These are phyloP conservation scores for Nebria ingens DNA, from an alignment of 1,140 invertebrate species.

Conservation along the genomic window DNA sequence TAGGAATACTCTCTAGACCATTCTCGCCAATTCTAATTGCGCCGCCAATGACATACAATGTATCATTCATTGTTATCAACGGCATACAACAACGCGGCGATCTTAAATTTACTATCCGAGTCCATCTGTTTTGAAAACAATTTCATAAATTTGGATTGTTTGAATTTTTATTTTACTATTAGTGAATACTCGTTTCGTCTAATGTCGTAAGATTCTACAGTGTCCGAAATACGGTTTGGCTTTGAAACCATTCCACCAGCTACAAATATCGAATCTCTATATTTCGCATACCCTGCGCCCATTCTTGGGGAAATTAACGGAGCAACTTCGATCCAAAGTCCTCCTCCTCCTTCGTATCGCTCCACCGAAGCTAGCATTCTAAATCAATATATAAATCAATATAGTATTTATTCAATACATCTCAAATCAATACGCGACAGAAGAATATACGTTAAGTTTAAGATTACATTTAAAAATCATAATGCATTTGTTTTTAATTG, in stretches of 20 bases:
- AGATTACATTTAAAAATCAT: no score
- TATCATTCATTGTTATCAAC: constrained; percentile 43
- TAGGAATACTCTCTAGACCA: constrained; percentile 43
- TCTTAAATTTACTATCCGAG: constrained; percentile 36
- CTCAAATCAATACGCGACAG: no score
- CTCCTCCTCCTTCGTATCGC: constrained; percentile 41
- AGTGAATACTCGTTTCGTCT: constrained; percentile 46
- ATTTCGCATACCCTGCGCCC: constrained; percentile 44
- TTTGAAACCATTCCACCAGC: constrained; percentile 50
- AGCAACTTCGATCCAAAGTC: constrained; percentile 42
- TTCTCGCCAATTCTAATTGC: constrained; percentile 40
- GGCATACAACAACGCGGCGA: constrained; percentile 42
- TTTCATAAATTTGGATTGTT: neutral
- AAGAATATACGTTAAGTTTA: no score
- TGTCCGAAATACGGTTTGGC: constrained; percentile 38
- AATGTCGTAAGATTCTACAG: constrained; percentile 50
- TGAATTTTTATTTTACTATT: no score
- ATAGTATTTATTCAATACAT: constrained; percentile 8
- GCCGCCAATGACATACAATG: constrained; percentile 47
- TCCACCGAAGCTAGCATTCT: constrained; percentile 47
- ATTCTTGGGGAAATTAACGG: constrained; percentile 43
- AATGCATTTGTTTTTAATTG: no score
- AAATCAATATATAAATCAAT: constrained; percentile 10
- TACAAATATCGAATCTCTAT: constrained; percentile 50
- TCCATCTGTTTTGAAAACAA: constrained; percentile 37